Conservation (phyloP, 1,140 invertebrate species). For the Oncopeltus fasciatus region DNA sequence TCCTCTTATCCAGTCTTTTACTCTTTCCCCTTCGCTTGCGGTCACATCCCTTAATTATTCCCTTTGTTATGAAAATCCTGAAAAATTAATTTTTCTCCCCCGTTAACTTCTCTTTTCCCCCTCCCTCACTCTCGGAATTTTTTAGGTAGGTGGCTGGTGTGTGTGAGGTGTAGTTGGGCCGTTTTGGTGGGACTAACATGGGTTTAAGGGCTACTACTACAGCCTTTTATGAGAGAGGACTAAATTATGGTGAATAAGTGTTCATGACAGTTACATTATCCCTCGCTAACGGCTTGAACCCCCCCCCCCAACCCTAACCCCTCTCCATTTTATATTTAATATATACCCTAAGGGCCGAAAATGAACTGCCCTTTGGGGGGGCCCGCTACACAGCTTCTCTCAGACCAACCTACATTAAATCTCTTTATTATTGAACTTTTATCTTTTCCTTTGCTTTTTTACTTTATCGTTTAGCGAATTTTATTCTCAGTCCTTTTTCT, state of each 20-base stretch:
- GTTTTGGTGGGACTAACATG: no score
- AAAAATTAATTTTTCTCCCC: not conserved
- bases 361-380: not conserved
- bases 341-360: not conserved
- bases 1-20: not conserved
- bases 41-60: no score
- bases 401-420: not conserved
- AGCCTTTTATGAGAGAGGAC: not conserved
- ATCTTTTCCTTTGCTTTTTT: not conserved
- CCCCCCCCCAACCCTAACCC: no score
- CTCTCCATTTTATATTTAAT: not conserved
- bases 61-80: no score
- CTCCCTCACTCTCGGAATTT: no score
- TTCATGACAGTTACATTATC: not conserved
- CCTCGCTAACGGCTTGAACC: not conserved
- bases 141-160: no score
- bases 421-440: not conserved
- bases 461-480: not conserved
- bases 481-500: no score
- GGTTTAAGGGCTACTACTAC: no score
- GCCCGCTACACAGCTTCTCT: not conserved
- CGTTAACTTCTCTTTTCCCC: not conserved
- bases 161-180: no score
- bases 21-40: not conserved
- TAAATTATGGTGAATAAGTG: not conserved